phyloP scores from a whole-genome alignment of 1,140 invertebrate genomes.

The Zophobas atratus region DNA sequence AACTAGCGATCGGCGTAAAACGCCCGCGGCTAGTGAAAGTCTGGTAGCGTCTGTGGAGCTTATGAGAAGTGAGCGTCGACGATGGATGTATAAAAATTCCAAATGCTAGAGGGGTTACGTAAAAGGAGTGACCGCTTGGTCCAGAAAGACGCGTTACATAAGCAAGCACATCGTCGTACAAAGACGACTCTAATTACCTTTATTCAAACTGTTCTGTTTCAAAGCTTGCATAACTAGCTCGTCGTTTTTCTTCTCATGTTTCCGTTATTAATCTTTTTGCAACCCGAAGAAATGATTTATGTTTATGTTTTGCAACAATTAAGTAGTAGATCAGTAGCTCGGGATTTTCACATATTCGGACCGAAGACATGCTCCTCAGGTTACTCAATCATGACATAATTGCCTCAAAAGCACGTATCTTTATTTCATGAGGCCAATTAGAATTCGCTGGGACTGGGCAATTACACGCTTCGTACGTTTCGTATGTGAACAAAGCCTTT shows the following conservation, averaged over 20 bases:
- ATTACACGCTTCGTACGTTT: neutral
- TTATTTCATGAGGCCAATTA: conserved; percentile 14
- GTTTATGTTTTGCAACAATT: too few relatives aligned
- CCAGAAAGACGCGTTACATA: conserved; percentile 20
- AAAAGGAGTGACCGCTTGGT: conserved; percentile 39
- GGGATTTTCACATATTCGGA: too few relatives aligned
- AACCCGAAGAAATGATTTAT: too few relatives aligned
- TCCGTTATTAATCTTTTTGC: too few relatives aligned
- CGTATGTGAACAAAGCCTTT: neutral
- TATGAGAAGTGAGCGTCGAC: conserved; percentile 38
- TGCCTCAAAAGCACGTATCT: neutral
- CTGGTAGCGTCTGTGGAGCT: conserved; percentile 29
- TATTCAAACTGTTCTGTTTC: too few relatives aligned
- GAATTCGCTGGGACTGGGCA: neutral
- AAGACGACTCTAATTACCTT: too few relatives aligned
- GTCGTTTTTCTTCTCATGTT: too few relatives aligned
- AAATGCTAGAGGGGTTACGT: conserved; percentile 36
- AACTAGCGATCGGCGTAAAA: conserved; percentile 32
- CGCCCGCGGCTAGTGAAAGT: conserved; percentile 36
- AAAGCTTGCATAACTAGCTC: too few relatives aligned
- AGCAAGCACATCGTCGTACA: neutral
- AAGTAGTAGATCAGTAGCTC: too few relatives aligned
- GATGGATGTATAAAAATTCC: conserved; percentile 28
- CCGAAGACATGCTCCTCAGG: too few relatives aligned
- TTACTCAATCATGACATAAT: conserved; percentile 12